A percentile compares a stretch with the other conserved stretches of the same genome.
phyloP scores from a whole-genome alignment of 2,888 invertebrate species.

The Acrobasis consociella region DNA sequence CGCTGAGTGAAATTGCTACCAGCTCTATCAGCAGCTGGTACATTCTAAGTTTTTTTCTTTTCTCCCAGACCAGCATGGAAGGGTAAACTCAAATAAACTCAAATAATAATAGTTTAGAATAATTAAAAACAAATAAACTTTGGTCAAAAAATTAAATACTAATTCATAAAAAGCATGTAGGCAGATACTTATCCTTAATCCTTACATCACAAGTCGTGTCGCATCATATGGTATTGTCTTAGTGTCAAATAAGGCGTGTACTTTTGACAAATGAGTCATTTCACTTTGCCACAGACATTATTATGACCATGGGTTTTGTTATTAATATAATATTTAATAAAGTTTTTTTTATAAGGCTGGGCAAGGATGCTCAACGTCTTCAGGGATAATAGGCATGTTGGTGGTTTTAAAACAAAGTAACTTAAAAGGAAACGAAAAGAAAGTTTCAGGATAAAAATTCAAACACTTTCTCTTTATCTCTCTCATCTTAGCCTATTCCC shows the following conservation, averaged over 20 bases:
- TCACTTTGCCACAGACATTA: neutral
- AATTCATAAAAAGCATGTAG: neutral
- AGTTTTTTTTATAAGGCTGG: too few species aligned
- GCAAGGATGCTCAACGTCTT: neutral
- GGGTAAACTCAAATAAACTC: too few species aligned
- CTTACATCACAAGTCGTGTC: conserved; percentile 12
- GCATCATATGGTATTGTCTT: conserved; percentile 8
- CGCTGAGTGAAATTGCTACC: too few species aligned
- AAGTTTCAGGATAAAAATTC: neutral
- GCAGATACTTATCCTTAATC: conserved; percentile 8
- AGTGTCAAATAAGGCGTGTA: conserved; percentile 15
- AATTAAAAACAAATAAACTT: too few species aligned
- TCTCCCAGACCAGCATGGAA: too few species aligned
- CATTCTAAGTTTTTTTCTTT: too few species aligned
- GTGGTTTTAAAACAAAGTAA: neutral
- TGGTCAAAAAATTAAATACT: too few species aligned
- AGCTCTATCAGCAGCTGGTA: too few species aligned
- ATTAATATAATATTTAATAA: too few species aligned
- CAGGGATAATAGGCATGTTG: neutral
- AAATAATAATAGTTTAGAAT: too few species aligned
- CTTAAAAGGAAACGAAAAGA: neutral
- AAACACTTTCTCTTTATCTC: too few species aligned
- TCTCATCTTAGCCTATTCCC: too few species aligned
- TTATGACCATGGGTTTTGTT: conserved; percentile 6
- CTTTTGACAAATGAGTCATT: conserved; percentile 16